These are phyloP conservation scores for Scolopax bukidnonensis DNA, from an alignment of 2,797 vertebrate genomes.

Conservation along the genomic window DNA sequence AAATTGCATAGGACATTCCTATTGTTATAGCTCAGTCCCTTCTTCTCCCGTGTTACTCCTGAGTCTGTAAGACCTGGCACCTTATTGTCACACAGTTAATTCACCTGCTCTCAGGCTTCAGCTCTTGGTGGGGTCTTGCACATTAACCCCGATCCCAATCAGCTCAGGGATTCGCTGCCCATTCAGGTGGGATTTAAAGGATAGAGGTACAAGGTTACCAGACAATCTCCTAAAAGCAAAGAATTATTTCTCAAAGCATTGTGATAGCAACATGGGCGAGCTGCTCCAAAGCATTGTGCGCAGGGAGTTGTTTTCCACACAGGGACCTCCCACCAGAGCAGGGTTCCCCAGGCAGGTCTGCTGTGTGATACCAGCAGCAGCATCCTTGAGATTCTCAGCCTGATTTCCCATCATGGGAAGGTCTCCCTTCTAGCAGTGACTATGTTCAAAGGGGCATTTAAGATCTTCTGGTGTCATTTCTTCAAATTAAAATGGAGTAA, in stretches of 20 bases:
- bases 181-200: background rate
- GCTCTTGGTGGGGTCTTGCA: background rate
- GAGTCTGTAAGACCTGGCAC: background rate
- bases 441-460: background rate
- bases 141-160: background rate
- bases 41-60: accelerated
- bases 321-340: background rate
- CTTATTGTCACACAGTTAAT: background rate
- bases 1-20: background rate
- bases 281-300: accelerated
- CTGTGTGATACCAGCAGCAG: background rate
- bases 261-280: accelerated
- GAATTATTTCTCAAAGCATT: background rate
- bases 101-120: background rate
- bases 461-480: background rate
- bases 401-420: accelerated
- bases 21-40: background rate
- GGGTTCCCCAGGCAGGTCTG: accelerated
- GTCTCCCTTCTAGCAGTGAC: background rate
- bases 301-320: accelerated
- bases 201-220: background rate
- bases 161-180: background rate
- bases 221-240: background rate
- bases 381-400: background rate
- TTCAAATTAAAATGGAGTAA: background rate